phyloP scores from a whole-genome alignment of 2,888 invertebrate genomes.

The Dicroscelio sp. region DNA sequence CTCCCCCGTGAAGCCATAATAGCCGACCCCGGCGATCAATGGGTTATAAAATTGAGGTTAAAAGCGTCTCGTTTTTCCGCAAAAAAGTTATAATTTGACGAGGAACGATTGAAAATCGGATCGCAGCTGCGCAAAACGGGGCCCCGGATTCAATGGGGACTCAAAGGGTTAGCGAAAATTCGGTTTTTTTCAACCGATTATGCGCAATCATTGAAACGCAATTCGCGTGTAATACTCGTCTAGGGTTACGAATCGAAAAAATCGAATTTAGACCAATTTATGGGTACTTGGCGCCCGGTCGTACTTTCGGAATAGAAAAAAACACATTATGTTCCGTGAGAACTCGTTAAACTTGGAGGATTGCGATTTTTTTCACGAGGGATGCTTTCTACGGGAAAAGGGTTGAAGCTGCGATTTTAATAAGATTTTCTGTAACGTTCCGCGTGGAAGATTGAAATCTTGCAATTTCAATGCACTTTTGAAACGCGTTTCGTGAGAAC shows the following conservation, averaged over 20 bases:
- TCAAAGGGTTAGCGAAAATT: conserved; percentile 71
- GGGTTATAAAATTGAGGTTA: conserved; percentile 90
- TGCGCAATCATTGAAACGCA: conserved; percentile 90
- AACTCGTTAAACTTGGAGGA: conserved; percentile 52
- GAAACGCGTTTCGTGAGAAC: too few relatives aligned
- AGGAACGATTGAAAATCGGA: conserved; percentile 84
- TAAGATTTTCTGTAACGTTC: not conserved
- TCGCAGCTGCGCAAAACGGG: conserved; percentile 77
- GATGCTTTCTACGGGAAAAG: conserved; percentile 30
- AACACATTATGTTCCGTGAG: conserved; percentile 71
- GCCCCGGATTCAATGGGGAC: conserved; percentile 28
- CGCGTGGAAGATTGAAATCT: too few relatives aligned
- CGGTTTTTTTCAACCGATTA: conserved; percentile 88
- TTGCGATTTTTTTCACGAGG: conserved; percentile 35
- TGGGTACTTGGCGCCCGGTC: conserved; percentile 55
- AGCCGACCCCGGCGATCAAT: conserved; percentile 87
- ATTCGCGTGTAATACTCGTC: conserved; percentile 88
- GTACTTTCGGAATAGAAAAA: conserved; percentile 51
- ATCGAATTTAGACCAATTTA: conserved; percentile 75
- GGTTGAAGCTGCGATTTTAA: conserved; percentile 39
- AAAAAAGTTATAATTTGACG: conserved; percentile 88
- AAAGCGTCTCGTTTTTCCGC: conserved; percentile 88
- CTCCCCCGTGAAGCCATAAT: conserved; percentile 85
- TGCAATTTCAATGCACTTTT: too few relatives aligned
- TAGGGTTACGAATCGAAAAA: conserved; percentile 87